Conservation (phyloP, 2,113 vertebrate species). For the Tinamus guttatus region DNA sequence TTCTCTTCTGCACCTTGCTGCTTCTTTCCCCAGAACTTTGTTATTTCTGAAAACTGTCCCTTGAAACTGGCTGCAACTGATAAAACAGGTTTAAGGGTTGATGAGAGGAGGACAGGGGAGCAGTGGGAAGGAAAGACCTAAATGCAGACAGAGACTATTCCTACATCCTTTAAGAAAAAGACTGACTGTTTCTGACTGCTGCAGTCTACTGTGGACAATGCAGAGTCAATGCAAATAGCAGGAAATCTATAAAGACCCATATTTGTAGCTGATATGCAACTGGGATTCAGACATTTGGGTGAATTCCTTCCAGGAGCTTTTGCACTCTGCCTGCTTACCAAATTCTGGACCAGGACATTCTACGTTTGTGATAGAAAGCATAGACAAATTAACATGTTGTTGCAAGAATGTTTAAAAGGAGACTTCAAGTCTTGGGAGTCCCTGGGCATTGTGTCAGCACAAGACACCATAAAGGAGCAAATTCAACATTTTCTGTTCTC, state of each 20-base stretch:
- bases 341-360: not conserved
- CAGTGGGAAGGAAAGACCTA: not conserved
- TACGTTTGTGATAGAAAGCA: not conserved
- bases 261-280: rapidly evolving
- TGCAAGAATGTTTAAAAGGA: not conserved
- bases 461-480: not conserved
- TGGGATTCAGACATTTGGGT: not conserved
- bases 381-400: not conserved
- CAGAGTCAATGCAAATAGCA: not conserved
- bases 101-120: not conserved
- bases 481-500: not conserved
- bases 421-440: not conserved
- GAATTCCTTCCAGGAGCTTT: not conserved
- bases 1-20: not conserved
- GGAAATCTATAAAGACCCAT: not conserved
- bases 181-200: not conserved
- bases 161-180: not conserved
- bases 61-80: not conserved
- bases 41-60: not conserved
- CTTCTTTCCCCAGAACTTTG: not conserved
- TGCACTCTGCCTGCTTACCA: not conserved
- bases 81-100: not conserved
- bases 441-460: not conserved
- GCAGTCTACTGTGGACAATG: not conserved
- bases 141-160: not conserved